Percentiles rank a stretch among this genome's conserved stretches.
Conservation (phyloP, 1,140 invertebrate species). For the Zaprionus kolodkinae region DNA sequence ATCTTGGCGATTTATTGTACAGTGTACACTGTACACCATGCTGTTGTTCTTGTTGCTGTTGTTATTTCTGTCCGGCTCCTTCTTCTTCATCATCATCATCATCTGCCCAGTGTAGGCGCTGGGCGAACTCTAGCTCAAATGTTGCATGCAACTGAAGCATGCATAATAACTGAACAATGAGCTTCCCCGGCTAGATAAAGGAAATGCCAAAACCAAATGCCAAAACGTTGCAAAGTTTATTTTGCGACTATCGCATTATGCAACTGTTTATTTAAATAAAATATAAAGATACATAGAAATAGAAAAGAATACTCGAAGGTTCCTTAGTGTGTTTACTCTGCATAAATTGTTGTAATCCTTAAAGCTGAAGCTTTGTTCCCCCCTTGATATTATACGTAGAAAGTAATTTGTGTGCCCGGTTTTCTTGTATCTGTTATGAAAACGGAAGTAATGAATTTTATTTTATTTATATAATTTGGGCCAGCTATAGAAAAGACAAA, state of each 20-base stretch:
- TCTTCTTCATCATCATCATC: not conserved
- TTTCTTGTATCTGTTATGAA: no score
- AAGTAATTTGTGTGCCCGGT: not conserved
- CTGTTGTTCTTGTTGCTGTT: slow-evolving; percentile 26
- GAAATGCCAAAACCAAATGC: slow-evolving; percentile 14
- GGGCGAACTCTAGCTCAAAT: slow-evolving; percentile 55
- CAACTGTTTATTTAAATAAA: slow-evolving; percentile 16
- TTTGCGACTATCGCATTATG: slow-evolving; percentile 11
- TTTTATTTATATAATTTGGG: no score
- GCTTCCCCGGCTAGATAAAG: slow-evolving; percentile 25
- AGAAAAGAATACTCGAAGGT: not conserved
- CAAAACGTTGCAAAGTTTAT: slow-evolving; percentile 12
- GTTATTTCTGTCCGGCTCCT: slow-evolving; percentile 5
- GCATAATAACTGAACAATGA: slow-evolving; percentile 72
- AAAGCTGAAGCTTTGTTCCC: not conserved
- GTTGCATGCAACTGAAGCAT: slow-evolving; percentile 71
- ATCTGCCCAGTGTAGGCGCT: slow-evolving; percentile 13
- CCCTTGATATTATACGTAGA: not conserved
- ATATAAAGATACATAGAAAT: not conserved
- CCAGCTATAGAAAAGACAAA: no score
- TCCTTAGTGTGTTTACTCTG: not conserved
- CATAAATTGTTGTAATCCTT: not conserved
- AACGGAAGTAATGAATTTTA: no score
- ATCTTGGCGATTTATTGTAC: slow-evolving; percentile 78
- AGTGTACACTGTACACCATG: slow-evolving; percentile 33